Base-by-base conservation (phyloP, 1,140 invertebrate species). In the Gyrodactylus bullatarudis region DNA sequence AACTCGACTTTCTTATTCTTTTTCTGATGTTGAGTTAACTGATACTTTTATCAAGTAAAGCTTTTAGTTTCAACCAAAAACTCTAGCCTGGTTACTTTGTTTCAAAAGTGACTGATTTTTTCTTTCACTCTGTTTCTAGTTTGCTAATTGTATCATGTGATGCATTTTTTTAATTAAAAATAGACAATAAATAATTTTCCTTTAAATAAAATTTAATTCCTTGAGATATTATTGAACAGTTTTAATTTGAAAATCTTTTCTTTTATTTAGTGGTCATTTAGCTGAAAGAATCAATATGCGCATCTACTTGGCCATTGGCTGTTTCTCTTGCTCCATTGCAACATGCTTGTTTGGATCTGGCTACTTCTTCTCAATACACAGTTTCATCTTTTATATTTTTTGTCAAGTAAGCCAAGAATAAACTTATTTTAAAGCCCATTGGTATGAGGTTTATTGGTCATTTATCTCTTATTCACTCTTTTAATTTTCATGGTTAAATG, bases 271-370 rank as follows among this genome's bases (percentile, higher is more conserved):
- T 71, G 70, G 70, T 16, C 70, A 71, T 71, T 25, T 71, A 25
- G 70, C 70, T 25, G 70, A 71, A 71, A 71, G 70, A 71, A 71
- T 71, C 1, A 71, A 71, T 71, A n/a, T 71, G 20, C 22, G 70
- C 22, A 23, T 23, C 24, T 71, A 71, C 24, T n/a, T 71, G 1
- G 23, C 70, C 8, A 26, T 26, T 26, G 70, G 70, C 20, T 20
- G 20, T 19, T 23, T 71, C 24, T 71, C 26, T 23, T 23, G 70
- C 27, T 23, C 24, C 27, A 8, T 73, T 20, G 22, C 26, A 26
- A 34, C 72, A 20, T 21, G n/a, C 23, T 54, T 22, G 2, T 73
- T 73, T 73, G 72, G 72, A 25, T 34, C 27, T 8, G 72, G 72
- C 1, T 68, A 73, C 27, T 73, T 73, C 72, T 25, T 27, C 2